phyloP scores from a whole-genome alignment of 1,140 invertebrate genomes.

The Caligus rogercresseyi region DNA sequence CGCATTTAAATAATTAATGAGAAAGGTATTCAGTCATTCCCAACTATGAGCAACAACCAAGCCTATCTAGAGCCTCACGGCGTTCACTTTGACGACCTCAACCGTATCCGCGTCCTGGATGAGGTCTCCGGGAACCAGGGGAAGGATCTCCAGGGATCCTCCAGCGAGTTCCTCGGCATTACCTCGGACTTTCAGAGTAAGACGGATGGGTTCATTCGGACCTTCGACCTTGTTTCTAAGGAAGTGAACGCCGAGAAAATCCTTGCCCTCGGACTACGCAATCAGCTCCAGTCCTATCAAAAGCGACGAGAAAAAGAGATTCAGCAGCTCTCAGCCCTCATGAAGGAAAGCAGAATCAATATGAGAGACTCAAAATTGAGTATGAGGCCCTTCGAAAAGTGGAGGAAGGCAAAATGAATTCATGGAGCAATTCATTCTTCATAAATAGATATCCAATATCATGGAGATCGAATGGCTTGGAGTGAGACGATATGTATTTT shows the following conservation, averaged over 20 bases:
- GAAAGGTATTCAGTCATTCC: too few relatives aligned
- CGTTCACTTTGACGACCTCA: conserved; percentile 9
- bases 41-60: neutral
- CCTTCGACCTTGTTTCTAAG: conserved; percentile 6
- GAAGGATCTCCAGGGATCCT: conserved; percentile 6
- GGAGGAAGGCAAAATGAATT: conserved; percentile 11
- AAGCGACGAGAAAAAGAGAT: conserved; percentile 4
- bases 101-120: conserved; percentile 5
- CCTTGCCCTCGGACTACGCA: conserved; percentile 1
- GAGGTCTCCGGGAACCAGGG: conserved; percentile 1
- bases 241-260: conserved; percentile 7
- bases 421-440: conserved; percentile 17
- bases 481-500: too few relatives aligned
- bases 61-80: conserved; percentile 3
- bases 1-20: too few relatives aligned
- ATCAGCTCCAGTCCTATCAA: conserved; percentile 2
- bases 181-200: neutral
- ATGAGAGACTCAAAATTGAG: neutral
- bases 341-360: neutral
- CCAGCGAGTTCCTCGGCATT: neutral
- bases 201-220: neutral
- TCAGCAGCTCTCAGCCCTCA: conserved; percentile 9
- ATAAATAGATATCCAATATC: conserved; percentile 18
- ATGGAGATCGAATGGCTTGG: too few relatives aligned
- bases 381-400: conserved; percentile 8